phyloP scores from a whole-genome alignment of 2,113 vertebrate genomes.

The Microcebus tavaratra region DNA sequence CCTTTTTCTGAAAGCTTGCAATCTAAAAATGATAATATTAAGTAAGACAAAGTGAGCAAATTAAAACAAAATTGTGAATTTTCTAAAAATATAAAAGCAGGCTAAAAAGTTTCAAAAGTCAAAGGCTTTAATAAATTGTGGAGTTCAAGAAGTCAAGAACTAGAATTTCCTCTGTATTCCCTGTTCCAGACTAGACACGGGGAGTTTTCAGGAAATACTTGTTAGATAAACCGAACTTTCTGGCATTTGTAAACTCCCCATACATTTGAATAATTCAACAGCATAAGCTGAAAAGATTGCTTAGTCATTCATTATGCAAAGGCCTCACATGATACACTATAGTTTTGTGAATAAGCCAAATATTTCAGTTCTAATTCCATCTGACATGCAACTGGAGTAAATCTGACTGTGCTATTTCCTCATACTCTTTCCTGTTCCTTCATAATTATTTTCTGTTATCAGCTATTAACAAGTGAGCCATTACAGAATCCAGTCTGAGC shows the following conservation, averaged over 20 bases:
- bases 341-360: neutral
- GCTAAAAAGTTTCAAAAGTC: neutral
- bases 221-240: neutral
- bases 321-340: neutral
- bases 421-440: neutral
- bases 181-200: neutral
- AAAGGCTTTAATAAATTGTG: neutral
- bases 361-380: neutral
- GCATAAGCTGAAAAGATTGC: slow-evolving; percentile 14
- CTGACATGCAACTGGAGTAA: neutral
- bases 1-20: neutral
- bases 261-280: slow-evolving; percentile 38
- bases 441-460: neutral
- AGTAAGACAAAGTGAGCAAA: neutral
- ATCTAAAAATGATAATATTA: neutral
- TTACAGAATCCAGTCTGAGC: neutral
- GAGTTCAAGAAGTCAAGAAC: neutral
- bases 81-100: neutral
- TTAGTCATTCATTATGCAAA: slow-evolving; percentile 38
- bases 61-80: neutral
- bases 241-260: neutral
- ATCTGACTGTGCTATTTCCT: neutral
- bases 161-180: neutral
- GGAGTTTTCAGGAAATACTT: neutral
- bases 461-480: neutral